Percentiles rank a stretch among this genome's conserved stretches.
phyloP scores from a whole-genome alignment of 2,888 invertebrate genomes.

The Zaprionus obscuricornis region DNA sequence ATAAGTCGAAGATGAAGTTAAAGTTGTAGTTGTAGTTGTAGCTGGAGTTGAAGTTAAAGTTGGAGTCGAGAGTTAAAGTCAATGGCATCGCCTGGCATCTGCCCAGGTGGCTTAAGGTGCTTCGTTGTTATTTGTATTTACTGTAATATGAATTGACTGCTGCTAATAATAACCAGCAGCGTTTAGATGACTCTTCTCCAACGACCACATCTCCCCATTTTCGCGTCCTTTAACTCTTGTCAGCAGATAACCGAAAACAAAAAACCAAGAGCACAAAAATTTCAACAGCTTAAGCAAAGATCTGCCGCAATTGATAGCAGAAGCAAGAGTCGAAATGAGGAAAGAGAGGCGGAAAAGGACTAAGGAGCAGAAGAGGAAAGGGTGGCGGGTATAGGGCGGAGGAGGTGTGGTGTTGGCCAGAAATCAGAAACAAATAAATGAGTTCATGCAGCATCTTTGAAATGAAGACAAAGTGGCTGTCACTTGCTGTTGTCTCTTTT shows the following conservation, averaged over 20 bases:
- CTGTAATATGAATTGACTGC: conserved; percentile 74
- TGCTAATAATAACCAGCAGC: conserved; percentile 70
- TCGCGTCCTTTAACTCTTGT: not conserved
- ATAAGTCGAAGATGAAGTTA: no score
- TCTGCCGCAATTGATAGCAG: conserved; percentile 70
- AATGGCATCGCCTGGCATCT: not conserved
- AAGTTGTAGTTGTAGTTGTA: not conserved
- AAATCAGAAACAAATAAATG: conserved; percentile 79
- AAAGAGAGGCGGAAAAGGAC: conserved; percentile 2
- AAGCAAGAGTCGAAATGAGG: conserved; percentile 32
- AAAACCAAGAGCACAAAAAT: conserved; percentile 38
- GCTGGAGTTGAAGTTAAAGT: not conserved
- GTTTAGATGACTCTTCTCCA: conserved; percentile 37
- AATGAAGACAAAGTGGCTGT: conserved; percentile 73
- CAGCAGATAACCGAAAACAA: conserved; percentile 18
- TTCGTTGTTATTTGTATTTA: conserved; percentile 68
- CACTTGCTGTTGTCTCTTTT: conserved; percentile 21
- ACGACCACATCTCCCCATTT: not conserved
- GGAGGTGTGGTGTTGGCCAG: conserved; percentile 68
- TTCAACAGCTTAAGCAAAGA: conserved; percentile 46
- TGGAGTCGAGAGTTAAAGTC: conserved; percentile 18
- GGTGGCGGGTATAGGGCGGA: not conserved
- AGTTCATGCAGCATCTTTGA: conserved; percentile 75
- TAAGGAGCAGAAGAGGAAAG: conserved; percentile 8
- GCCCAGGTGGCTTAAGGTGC: conserved; percentile 45